Evolutionary conservation across 2,888 invertebrate species (phyloP), one percentile per base, ranked within the genome.

Genomic region (Acronicta psi): DNA sequence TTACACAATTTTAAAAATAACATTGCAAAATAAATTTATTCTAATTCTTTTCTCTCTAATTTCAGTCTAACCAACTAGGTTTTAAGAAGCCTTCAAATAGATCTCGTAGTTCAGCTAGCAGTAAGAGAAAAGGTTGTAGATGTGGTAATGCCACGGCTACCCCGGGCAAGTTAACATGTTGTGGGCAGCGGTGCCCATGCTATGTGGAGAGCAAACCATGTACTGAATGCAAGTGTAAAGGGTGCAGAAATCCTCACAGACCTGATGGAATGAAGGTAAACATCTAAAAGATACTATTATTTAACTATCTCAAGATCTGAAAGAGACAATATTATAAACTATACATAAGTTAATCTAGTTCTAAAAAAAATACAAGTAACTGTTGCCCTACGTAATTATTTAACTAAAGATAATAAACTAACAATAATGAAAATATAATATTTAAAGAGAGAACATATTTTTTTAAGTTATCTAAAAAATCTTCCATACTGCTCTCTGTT

Each of bases 161-260:
- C 16, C 98, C 98, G 0, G 98, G 98, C 5, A 98, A 98, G 86
- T 90, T 98, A 41, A 98, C 98, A 0, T 99, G 99, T 84, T 98
- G 98, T 82, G 98, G 98, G 0, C 98, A 98, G 85, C 94, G 99
- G 65, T 99, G 99, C 91, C 98, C 98, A 0, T 99, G 99, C 89
- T 99, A 99, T 88, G 98, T 98, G 5, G 97, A 97, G 71, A 97
- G 97, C 72, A 97, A 97, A 86, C 97, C 98, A 0, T 99, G 99
- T 84, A 95, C 97, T 7, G 97, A 97, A 78, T 99, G 99, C 90
- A 97, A 97, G 86, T 99, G 99, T 90, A 95, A 97, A 83, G 98
- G 98, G 1, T 99, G 99, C 87, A 95, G 98, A 77, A 99, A 99
- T 94, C 98, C 99, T 2, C 97, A 98, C 81, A 95, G 96, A 69